phyloP scores from a whole-genome alignment of 2,888 invertebrate species.

The Biston stratarius region DNA sequence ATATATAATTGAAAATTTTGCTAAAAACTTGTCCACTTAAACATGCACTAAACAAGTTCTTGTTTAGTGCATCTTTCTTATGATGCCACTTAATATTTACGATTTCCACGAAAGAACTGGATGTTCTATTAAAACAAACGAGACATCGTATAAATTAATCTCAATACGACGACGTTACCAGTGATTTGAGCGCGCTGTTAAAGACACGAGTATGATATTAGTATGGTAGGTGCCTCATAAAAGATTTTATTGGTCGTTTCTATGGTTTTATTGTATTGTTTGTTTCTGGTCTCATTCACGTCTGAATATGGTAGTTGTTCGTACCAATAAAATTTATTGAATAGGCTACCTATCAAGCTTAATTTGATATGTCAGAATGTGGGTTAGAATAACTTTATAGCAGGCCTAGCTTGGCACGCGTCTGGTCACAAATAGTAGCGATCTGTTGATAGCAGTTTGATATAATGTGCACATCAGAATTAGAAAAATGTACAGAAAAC shows the following conservation, averaged over 20 bases:
- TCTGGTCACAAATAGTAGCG: no score
- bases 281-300: slow-evolving; percentile 21
- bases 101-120: slow-evolving; percentile 73
- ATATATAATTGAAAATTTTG: no score
- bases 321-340: slow-evolving; percentile 8
- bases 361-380: no score
- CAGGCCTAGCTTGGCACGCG: no score
- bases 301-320: slow-evolving; percentile 1
- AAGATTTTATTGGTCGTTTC: slow-evolving; percentile 48
- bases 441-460: no score
- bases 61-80: background rate
- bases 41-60: no score
- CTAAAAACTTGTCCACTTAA: no score
- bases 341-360: background rate
- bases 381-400: no score
- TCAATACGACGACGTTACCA: slow-evolving; percentile 60
- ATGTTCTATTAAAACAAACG: slow-evolving; percentile 67
- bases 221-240: slow-evolving; percentile 47
- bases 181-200: slow-evolving; percentile 50
- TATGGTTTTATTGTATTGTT: slow-evolving; percentile 36
- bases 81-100: slow-evolving; percentile 58
- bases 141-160: slow-evolving; percentile 72
- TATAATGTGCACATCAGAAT: no score
- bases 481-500: no score
- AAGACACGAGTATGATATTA: slow-evolving; percentile 50